Conservation (phyloP, 2,888 invertebrate species). For the Fissipunctia ypsillon region DNA sequence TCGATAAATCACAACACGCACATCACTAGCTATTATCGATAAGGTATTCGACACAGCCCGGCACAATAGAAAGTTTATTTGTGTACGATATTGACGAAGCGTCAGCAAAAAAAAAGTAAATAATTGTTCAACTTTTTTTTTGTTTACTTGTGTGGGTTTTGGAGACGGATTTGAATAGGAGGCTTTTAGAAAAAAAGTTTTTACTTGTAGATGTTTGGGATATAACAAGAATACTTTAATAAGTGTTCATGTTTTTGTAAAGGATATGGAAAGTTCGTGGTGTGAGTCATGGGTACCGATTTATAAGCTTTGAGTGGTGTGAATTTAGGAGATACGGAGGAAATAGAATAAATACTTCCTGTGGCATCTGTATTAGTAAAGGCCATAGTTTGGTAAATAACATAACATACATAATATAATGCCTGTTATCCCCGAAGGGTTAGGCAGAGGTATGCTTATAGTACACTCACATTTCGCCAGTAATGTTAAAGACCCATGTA, state of each 20-base stretch:
- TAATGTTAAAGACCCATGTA: too few species aligned
- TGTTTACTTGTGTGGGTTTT: constrained; percentile 56
- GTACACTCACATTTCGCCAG: too few species aligned
- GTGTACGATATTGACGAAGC: constrained; percentile 69
- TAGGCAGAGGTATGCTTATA: too few species aligned
- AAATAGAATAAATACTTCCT: too few species aligned
- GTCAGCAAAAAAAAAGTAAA: constrained; percentile 76
- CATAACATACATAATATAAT: too few species aligned
- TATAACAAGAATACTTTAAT: constrained; percentile 11
- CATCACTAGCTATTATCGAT: constrained; percentile 84
- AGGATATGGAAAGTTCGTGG: not conserved
- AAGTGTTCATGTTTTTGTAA: not conserved
- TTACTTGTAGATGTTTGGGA: not conserved
- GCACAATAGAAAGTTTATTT: constrained; percentile 90
- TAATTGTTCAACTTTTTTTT: constrained; percentile 66
- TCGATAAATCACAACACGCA: constrained; percentile 52
- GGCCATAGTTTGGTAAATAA: too few species aligned
- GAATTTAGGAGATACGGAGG: too few species aligned
- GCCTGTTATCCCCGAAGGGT: too few species aligned
- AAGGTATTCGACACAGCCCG: constrained; percentile 84
- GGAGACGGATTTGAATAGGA: constrained; percentile 32
- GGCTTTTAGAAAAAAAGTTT: constrained; percentile 17
- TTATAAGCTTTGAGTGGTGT: too few species aligned
- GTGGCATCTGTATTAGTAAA: too few species aligned
- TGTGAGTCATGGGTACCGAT: not conserved